Conservation (phyloP, 2,797 vertebrate species). For the Gymnopithys bicolor region DNA sequence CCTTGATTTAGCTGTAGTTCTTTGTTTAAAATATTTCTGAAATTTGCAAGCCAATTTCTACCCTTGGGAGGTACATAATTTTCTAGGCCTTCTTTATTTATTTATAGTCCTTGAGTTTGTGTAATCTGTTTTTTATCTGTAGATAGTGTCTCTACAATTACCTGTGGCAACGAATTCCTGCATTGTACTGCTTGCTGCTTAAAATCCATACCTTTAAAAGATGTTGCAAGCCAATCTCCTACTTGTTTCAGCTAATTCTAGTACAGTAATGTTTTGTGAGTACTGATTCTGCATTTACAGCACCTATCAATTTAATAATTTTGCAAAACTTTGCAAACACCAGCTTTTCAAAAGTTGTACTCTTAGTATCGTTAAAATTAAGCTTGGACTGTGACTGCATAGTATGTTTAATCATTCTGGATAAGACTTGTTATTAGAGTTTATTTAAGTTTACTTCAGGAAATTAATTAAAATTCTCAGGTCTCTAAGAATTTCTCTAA, state of each 20-base stretch:
- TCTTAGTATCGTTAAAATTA: neutral
- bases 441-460: neutral
- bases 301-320: neutral
- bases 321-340: neutral
- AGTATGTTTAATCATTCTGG: neutral
- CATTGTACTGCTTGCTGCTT: neutral
- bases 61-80: neutral
- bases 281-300: neutral
- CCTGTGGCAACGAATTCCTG: neutral
- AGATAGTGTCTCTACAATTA: neutral
- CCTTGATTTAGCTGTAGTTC: accelerated
- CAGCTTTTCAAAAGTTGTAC: neutral
- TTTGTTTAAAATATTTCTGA: neutral
- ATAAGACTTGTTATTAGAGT: neutral
- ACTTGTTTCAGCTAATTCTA: neutral
- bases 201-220: neutral
- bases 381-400: neutral
- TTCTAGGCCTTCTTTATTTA: neutral
- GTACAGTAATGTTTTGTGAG: neutral
- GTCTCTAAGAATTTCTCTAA: neutral
- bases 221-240: neutral
- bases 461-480: neutral
- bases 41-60: neutral
- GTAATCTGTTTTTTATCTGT: neutral
- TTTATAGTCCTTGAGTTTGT: neutral